These are phyloP conservation scores for Adelognathus sp. DNA, from an alignment of 2,888 invertebrate species.

Conservation along the genomic window DNA sequence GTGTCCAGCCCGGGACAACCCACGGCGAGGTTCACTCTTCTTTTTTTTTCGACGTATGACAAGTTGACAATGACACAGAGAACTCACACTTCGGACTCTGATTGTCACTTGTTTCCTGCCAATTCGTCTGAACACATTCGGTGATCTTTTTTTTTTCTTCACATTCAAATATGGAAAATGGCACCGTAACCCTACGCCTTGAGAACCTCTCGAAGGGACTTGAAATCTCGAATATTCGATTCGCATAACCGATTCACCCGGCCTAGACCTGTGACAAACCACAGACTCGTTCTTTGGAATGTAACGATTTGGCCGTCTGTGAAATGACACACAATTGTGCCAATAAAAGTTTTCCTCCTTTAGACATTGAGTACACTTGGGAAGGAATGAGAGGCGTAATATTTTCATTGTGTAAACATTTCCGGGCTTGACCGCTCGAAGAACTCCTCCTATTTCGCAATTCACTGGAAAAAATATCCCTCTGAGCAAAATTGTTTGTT, in stretches of 20 bases:
- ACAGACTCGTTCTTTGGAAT: neutral
- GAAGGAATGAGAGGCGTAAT: slow-evolving; percentile 61
- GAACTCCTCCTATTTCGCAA: slow-evolving; percentile 25
- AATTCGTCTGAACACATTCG: slow-evolving; percentile 60
- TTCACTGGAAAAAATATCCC: slow-evolving; percentile 6
- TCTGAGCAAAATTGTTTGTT: slow-evolving; percentile 19
- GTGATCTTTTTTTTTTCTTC: slow-evolving; percentile 50
- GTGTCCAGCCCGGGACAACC: slow-evolving; percentile 61
- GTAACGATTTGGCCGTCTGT: neutral
- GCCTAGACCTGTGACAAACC: neutral
- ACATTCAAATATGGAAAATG: slow-evolving; percentile 73
- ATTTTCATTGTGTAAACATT: slow-evolving; percentile 73
- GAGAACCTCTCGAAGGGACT: slow-evolving; percentile 70
- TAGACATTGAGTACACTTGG: neutral
- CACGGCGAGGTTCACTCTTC: slow-evolving; percentile 62
- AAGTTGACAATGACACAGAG: slow-evolving; percentile 73
- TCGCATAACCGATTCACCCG: slow-evolving; percentile 60
- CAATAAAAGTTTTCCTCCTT: neutral
- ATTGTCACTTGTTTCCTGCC: slow-evolving; percentile 79
- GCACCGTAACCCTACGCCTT: slow-evolving; percentile 80
- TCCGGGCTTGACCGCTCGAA: slow-evolving; percentile 75
- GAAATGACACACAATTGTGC: neutral
- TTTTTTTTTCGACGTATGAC: slow-evolving; percentile 67
- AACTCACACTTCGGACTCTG: slow-evolving; percentile 68
- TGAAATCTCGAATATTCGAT: slow-evolving; percentile 62